A percentile compares a stretch with the other conserved stretches of the same genome.
phyloP scores from a whole-genome alignment of 2,797 vertebrate species.

The Zenarchopterus dispar region DNA sequence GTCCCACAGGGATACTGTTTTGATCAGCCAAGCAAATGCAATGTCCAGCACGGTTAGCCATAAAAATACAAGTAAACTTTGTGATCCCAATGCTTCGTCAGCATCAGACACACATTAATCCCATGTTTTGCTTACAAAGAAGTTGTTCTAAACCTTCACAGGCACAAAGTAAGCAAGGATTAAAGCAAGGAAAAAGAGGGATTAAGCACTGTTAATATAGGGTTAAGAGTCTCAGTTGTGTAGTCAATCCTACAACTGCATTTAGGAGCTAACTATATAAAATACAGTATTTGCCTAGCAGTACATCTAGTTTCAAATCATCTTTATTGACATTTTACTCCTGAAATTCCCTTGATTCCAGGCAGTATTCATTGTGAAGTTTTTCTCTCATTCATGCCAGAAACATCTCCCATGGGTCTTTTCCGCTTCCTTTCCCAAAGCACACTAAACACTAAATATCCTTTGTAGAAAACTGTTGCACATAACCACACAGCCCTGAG shows the following conservation, averaged over 20 bases:
- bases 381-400: slow-evolving; percentile 7
- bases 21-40: not conserved
- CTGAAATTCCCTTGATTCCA: slow-evolving; percentile 13
- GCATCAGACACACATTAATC: slow-evolving; percentile 65
- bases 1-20: not conserved
- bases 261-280: slow-evolving; percentile 20
- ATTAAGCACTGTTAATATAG: slow-evolving; percentile 44
- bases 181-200: slow-evolving; percentile 48
- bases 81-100: slow-evolving; percentile 55
- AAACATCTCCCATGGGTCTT: slow-evolving; percentile 36
- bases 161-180: slow-evolving; percentile 66
- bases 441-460: slow-evolving; percentile 24
- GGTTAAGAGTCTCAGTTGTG: slow-evolving; percentile 49
- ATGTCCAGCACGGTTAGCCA: slow-evolving; percentile 27
- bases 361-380: not conserved
- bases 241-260: slow-evolving; percentile 20
- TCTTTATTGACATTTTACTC: slow-evolving; percentile 35
- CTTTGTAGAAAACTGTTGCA: slow-evolving; percentile 22
- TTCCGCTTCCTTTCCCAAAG: slow-evolving; percentile 33
- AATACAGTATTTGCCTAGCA: slow-evolving; percentile 4
- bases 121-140: slow-evolving; percentile 59
- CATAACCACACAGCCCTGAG: slow-evolving; percentile 20
- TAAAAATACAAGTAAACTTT: slow-evolving; percentile 47
- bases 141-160: slow-evolving; percentile 42
- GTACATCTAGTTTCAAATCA: slow-evolving; percentile 21